Base-by-base conservation (phyloP, 2,113 vertebrate species). In the Astatotilapia flaviijosephi region DNA sequence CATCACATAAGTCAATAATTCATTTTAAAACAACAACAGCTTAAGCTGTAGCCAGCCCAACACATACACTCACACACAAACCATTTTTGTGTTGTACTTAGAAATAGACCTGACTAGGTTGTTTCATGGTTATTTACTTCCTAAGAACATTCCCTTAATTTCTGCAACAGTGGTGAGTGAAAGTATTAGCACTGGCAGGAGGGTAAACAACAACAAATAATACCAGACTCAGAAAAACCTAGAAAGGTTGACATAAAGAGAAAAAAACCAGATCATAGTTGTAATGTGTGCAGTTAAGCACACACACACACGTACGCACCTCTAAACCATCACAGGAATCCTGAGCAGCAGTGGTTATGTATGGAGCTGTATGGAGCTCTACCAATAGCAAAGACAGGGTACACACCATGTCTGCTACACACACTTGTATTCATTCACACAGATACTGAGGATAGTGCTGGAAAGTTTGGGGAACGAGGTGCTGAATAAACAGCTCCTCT, bases 251-350 rank as follows among this genome's bases (percentile, higher is more conserved):
- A 60, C 15, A 31, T 14, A 58, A 47, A 12, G 19, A 85, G 11
- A 60, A 35, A 65, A 40, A 62, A 9, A 60, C 4, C 37, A 21
- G 9, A 68, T 42, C 15, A 51, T 28, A 79, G 55, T 60, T 83
- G 3, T 70, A 80, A 75, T 19, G 53, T 56, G 54, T 68, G 33
- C 23, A 47, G 60, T 85, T 84, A 2, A 70, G 68, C 31, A 70
- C 49, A 82, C 42, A 87, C 6, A 81, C 4, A 81, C 56, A 82
- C 5, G 49, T 31, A 79, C 3, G 5, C 77, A 68, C 35, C 55
- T 82, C 62, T 91, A 89, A 92, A 92, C 84, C 83, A 89, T 93
- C 88, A 92, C 89, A 90, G 82, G 80, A 79, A 84, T 85, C 87
- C 33, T 79, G 85, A 82, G 68, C 55, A 88, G 80, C 86, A 88